A percentile compares a stretch with the other conserved stretches of the same genome.
phyloP scores from a whole-genome alignment of 1,140 invertebrate species.

The Platyscapa corneri region DNA sequence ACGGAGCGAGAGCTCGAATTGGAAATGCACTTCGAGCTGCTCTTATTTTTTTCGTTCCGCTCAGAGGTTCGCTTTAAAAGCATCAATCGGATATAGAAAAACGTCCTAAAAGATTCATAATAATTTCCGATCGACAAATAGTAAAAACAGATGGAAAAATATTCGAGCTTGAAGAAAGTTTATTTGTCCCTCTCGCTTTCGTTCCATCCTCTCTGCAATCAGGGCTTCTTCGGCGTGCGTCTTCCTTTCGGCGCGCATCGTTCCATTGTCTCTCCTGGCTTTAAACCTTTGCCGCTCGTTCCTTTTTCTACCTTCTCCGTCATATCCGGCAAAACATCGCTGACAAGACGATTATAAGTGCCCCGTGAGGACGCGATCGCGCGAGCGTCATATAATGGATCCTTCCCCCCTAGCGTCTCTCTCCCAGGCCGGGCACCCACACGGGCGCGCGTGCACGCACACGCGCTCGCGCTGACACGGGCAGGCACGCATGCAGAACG shows the following conservation, averaged over 20 bases:
- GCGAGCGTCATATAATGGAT: slow-evolving; percentile 33
- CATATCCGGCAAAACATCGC: slow-evolving; percentile 59
- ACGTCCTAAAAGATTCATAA: not conserved
- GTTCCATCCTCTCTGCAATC: too few species aligned
- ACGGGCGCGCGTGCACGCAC: too few species aligned
- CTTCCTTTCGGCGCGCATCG: not conserved
- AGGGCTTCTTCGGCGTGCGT: too few species aligned
- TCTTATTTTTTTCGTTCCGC: too few species aligned
- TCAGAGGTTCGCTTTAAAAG: too few species aligned
- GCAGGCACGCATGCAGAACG: not conserved
- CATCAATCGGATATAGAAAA: not conserved
- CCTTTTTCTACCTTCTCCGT: slow-evolving; percentile 44
- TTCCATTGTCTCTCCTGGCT: not conserved
- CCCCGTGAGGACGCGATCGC: slow-evolving; percentile 14
- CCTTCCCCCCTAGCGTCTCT: not conserved
- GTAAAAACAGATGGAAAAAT: not conserved
- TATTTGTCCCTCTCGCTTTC: not conserved
- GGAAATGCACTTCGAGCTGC: too few species aligned
- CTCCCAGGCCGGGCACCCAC: too few species aligned
- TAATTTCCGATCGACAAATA: not conserved
- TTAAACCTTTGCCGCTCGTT: slow-evolving; percentile 5
- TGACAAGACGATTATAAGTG: slow-evolving; percentile 62
- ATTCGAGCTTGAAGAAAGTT: not conserved
- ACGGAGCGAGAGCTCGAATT: too few species aligned
- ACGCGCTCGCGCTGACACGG: too few species aligned